Evolutionary conservation across 1,140 invertebrate species (phyloP).

Genomic region (Sweltsa coloradensis): DNA sequence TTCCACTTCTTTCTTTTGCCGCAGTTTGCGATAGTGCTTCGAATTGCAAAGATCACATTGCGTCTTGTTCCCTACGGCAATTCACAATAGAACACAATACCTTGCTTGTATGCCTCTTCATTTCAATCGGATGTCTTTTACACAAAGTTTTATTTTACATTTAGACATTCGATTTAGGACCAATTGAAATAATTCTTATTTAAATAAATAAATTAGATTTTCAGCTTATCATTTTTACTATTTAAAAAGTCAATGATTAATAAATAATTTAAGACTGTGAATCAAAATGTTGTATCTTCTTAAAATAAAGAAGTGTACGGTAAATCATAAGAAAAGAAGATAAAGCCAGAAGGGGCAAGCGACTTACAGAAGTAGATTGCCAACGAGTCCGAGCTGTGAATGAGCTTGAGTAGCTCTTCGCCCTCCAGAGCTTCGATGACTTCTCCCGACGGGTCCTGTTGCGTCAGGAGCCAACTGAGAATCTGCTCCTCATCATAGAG

Average conservation of each 20-base stretch:
- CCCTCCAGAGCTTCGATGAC: conserved; percentile 83
- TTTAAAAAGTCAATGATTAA: no score
- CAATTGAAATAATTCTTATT: no score
- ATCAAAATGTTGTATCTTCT: neutral
- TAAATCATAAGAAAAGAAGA: neutral
- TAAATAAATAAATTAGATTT: no score
- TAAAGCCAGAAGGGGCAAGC: neutral
- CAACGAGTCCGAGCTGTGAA: conserved; percentile 69
- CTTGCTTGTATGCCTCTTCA: neutral
- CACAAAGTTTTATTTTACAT: no score
- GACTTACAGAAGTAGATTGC: conserved; percentile 89
- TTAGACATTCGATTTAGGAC: no score
- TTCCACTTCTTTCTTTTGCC: conserved; percentile 34
- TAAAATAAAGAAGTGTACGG: neutral
- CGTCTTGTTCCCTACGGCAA: conserved; percentile 67
- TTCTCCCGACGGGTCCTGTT: conserved; percentile 81
- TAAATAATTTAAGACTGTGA: neutral
- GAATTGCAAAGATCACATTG: conserved; percentile 68
- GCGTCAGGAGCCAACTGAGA: conserved; percentile 76
- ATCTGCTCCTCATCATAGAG: conserved; percentile 81
- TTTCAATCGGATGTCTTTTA: no score
- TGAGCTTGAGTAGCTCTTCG: conserved; percentile 62
- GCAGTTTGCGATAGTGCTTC: conserved; percentile 50
- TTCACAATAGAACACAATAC: conserved; percentile 3
- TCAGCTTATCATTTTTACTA: no score